A percentile compares a stretch with the other conserved stretches of the same genome.
These are phyloP conservation scores for Beris morrisii DNA, from an alignment of 2,888 invertebrate species.

Conservation along the genomic window DNA sequence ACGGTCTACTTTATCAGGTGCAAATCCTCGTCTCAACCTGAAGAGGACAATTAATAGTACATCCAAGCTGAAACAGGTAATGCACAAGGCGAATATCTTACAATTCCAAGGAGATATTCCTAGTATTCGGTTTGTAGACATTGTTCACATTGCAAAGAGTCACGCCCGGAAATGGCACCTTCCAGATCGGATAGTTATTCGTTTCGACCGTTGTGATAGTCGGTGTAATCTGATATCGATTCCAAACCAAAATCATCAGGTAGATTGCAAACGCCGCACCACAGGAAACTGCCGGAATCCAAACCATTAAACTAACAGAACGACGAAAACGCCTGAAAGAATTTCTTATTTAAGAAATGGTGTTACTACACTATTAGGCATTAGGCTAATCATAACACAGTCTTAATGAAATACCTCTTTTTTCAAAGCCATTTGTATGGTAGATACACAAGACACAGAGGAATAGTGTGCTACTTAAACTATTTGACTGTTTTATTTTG, in stretches of 20 bases:
- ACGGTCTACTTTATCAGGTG: conserved; percentile 38
- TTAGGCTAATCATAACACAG: too few relatives aligned
- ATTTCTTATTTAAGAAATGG: too few relatives aligned
- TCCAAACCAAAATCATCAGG: conserved; percentile 44
- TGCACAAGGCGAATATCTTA: too few relatives aligned
- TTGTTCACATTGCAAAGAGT: conserved; percentile 66
- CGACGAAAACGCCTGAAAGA: conserved; percentile 2
- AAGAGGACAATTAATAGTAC: conserved; percentile 44
- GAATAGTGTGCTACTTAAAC: too few relatives aligned
- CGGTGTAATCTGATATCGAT: conserved; percentile 43
- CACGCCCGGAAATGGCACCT: conserved; percentile 66
- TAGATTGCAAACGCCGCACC: conserved; percentile 42
- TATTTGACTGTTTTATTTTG: too few relatives aligned
- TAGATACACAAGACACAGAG: too few relatives aligned
- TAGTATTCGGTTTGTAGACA: conserved; percentile 59
- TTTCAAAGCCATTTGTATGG: too few relatives aligned
- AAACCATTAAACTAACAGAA: conserved; percentile 35
- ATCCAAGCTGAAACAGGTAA: background rate
- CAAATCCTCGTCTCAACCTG: conserved; percentile 33
- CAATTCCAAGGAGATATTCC: conserved; percentile 57
- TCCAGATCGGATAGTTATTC: conserved; percentile 67
- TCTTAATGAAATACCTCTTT: too few relatives aligned
- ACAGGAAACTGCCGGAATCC: conserved; percentile 40
- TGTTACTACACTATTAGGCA: too few relatives aligned
- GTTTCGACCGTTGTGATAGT: conserved; percentile 57